Conservation (phyloP, 2,888 invertebrate species). For the Mesoligia furuncula region DNA sequence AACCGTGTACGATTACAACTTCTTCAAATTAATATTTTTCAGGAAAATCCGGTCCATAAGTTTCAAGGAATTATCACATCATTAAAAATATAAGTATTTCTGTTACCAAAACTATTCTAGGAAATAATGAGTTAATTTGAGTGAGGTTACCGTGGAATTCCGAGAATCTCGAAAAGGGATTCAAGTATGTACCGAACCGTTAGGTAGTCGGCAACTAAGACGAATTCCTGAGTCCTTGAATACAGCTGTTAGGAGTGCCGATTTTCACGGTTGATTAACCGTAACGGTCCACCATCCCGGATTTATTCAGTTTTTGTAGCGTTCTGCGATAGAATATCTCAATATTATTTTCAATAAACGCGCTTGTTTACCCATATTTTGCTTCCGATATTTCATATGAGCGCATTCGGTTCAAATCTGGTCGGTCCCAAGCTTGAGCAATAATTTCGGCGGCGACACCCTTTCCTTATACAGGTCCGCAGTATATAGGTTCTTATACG, state of each 20-base stretch:
- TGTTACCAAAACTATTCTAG: slow-evolving; percentile 71
- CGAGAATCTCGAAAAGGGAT: slow-evolving; percentile 76
- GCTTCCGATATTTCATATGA: slow-evolving; percentile 72
- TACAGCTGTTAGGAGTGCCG: slow-evolving; percentile 57
- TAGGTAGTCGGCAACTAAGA: slow-evolving; percentile 73
- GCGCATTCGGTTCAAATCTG: slow-evolving; percentile 74
- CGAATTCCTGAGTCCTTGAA: slow-evolving; percentile 68
- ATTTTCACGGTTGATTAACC: slow-evolving; percentile 59
- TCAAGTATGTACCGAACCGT: slow-evolving; percentile 72
- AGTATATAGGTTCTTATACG: slow-evolving; percentile 76
- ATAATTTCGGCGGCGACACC: slow-evolving; percentile 76
- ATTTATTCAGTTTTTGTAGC: slow-evolving; percentile 55
- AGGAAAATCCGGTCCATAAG: background rate
- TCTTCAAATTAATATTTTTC: background rate
- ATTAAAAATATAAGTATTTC: slow-evolving; percentile 22
- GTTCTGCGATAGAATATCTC: slow-evolving; percentile 45
- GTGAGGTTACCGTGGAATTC: slow-evolving; percentile 75
- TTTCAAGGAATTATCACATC: background rate
- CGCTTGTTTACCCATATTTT: slow-evolving; percentile 68
- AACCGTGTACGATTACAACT: slow-evolving; percentile 3
- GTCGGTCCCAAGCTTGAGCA: slow-evolving; percentile 73
- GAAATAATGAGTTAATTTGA: slow-evolving; percentile 81
- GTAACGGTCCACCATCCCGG: slow-evolving; percentile 33
- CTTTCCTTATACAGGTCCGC: slow-evolving; percentile 76
- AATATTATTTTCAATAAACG: slow-evolving; percentile 61